Conservation (phyloP, 2,797 vertebrate species). For the Mus spretus region DNA sequence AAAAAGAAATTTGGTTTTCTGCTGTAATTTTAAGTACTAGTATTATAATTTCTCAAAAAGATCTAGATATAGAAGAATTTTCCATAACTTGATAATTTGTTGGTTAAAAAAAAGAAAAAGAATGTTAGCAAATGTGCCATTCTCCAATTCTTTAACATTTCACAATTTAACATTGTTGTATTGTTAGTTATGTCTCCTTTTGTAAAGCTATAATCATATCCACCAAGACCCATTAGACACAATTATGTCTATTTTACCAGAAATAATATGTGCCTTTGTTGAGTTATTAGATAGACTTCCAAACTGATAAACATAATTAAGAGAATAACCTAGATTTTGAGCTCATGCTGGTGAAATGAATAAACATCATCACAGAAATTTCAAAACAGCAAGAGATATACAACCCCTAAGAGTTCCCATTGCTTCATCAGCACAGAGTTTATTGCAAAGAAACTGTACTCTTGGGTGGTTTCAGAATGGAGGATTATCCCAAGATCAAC, state of each 20-base stretch:
- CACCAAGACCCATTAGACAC: neutral
- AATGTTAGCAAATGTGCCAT: no score
- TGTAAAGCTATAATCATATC: neutral
- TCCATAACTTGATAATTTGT: neutral
- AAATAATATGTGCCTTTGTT: neutral
- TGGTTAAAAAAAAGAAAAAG: neutral
- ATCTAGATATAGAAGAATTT: neutral
- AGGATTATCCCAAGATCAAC: neutral
- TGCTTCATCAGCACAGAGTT: neutral
- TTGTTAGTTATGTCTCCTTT: neutral
- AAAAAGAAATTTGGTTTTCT: neutral
- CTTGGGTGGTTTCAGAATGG: neutral
- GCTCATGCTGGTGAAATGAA: neutral
- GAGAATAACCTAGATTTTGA: neutral
- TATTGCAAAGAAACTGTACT: neutral
- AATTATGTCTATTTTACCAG: neutral
- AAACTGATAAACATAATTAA: neutral
- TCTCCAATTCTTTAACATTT: neutral
- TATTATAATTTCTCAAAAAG: slow-evolving; percentile 14
- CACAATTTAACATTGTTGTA: neutral
- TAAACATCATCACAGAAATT: neutral
- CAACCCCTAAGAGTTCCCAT: neutral
- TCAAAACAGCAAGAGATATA: neutral
- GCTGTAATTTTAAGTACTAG: neutral
- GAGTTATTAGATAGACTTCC: neutral